Conservation (phyloP, 2,888 invertebrate genomes). For the Notocelia uddmanniana region DNA sequence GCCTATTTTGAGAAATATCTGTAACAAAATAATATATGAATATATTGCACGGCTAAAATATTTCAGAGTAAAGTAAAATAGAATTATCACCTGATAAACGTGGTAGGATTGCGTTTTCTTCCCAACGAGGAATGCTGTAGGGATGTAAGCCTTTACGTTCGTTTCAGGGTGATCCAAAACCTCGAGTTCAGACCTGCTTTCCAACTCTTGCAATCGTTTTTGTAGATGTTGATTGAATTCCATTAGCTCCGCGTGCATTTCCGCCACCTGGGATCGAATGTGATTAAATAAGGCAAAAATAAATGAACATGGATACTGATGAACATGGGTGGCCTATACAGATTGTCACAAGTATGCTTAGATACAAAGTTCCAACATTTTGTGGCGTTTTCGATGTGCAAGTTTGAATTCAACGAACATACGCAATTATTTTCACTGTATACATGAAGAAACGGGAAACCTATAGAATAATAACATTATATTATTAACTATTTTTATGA, state of each 20-base stretch:
- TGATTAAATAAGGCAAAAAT: background rate
- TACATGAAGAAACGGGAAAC: too few species aligned
- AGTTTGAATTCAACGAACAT: too few species aligned
- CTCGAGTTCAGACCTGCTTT: constrained; percentile 71
- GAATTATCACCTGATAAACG: constrained; percentile 90
- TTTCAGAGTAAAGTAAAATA: background rate
- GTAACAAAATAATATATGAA: constrained; percentile 2
- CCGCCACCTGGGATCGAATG: constrained; percentile 89
- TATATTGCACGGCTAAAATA: background rate
- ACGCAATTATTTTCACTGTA: too few species aligned
- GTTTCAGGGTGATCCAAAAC: constrained; percentile 73
- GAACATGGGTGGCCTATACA: too few species aligned
- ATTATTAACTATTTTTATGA: too few species aligned
- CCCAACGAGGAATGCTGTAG: constrained; percentile 91
- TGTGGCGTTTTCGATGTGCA: too few species aligned
- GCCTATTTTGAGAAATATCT: constrained; percentile 91
- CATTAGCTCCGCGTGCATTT: constrained; percentile 98
- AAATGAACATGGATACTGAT: background rate
- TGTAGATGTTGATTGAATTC: constrained; percentile 95
- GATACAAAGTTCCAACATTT: too few species aligned
- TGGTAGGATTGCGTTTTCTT: constrained; percentile 91
- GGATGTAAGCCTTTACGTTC: constrained; percentile 94
- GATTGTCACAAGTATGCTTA: too few species aligned
- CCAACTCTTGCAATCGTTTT: constrained; percentile 86
- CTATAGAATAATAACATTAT: too few species aligned